These are phyloP conservation scores for Paracyprichromis sp. DNA, from an alignment of 2,113 vertebrate species.

Conservation along the genomic window DNA sequence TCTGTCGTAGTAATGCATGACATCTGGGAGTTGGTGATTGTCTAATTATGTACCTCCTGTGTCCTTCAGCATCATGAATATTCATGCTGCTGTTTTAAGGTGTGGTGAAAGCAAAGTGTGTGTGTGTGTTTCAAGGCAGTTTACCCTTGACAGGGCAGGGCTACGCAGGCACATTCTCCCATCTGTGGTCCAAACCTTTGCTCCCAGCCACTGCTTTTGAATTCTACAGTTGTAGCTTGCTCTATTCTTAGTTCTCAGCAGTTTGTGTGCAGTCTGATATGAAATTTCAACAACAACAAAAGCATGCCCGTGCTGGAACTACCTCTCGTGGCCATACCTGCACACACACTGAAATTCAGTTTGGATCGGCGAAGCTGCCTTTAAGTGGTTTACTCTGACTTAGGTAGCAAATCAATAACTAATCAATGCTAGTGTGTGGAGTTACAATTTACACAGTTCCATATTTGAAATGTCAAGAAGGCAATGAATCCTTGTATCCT, in stretches of 20 bases:
- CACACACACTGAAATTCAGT: not conserved
- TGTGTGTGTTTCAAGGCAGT: slow-evolving; percentile 22
- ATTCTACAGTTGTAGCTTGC: slow-evolving; percentile 54
- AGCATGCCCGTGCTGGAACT: not conserved
- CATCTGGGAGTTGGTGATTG: slow-evolving; percentile 66
- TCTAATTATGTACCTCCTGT: slow-evolving; percentile 67
- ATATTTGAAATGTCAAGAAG: slow-evolving; percentile 65
- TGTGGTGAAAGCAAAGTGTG: slow-evolving; percentile 38
- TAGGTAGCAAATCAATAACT: slow-evolving; percentile 47
- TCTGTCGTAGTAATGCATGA: slow-evolving; percentile 37
- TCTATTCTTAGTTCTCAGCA: slow-evolving; percentile 58
- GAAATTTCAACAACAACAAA: slow-evolving; percentile 26
- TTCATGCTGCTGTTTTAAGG: slow-evolving; percentile 66
- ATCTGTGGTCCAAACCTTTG: slow-evolving; percentile 71
- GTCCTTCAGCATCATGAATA: slow-evolving; percentile 69
- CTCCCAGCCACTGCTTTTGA: slow-evolving; percentile 61
- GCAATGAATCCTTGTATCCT: slow-evolving; percentile 58
- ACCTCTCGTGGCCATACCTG: not conserved
- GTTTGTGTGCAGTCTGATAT: slow-evolving; percentile 22
- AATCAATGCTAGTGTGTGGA: slow-evolving; percentile 46
- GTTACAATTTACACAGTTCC: slow-evolving; percentile 32
- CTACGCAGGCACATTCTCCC: slow-evolving; percentile 59
- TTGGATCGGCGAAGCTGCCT: not conserved
- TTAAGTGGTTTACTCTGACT: slow-evolving; percentile 29
- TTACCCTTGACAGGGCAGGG: slow-evolving; percentile 70